Percentiles rank a stretch among this genome's conserved stretches.
Evolutionary conservation across 2,888 invertebrate genomes (phyloP).

Genomic region (Himalopsyche anomala): DNA sequence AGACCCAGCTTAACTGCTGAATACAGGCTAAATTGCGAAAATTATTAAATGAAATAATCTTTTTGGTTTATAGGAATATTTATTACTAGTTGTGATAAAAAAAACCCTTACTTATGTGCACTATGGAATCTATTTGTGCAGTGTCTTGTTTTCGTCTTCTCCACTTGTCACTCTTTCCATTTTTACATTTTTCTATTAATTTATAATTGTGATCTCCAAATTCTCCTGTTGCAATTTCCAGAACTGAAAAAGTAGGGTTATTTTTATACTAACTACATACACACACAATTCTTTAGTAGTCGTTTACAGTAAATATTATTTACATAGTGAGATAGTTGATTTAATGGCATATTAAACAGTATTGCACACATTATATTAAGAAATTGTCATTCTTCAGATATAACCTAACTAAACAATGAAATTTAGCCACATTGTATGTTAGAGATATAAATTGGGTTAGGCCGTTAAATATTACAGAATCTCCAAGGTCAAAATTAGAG

Average conservation of each 20-base stretch:
- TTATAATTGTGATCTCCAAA: slow-evolving; percentile 79
- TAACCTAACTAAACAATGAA: too few species aligned
- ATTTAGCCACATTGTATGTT: too few species aligned
- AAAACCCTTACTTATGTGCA: slow-evolving; percentile 70
- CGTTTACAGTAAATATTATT: too few species aligned
- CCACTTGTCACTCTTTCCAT: slow-evolving; percentile 79
- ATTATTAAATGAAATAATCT: neutral
- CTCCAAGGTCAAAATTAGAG: too few species aligned
- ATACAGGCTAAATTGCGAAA: neutral
- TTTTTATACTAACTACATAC: slow-evolving; percentile 16
- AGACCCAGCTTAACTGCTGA: too few species aligned
- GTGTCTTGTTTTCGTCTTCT: slow-evolving; percentile 69
- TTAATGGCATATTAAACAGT: too few species aligned
- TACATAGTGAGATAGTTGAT: too few species aligned
- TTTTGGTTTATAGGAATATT: neutral
- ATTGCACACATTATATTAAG: too few species aligned
- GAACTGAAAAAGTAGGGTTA: slow-evolving; percentile 75
- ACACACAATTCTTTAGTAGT: too few species aligned
- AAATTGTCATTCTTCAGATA: too few species aligned
- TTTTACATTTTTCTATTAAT: slow-evolving; percentile 79
- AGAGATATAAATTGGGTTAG: too few species aligned
- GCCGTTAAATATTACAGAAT: too few species aligned
- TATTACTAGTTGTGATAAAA: neutral
- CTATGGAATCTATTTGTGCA: slow-evolving; percentile 70
- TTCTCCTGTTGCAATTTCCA: slow-evolving; percentile 89